Base-by-base conservation (phyloP, 1,140 invertebrate species). In the Leptoteleia sp. region DNA sequence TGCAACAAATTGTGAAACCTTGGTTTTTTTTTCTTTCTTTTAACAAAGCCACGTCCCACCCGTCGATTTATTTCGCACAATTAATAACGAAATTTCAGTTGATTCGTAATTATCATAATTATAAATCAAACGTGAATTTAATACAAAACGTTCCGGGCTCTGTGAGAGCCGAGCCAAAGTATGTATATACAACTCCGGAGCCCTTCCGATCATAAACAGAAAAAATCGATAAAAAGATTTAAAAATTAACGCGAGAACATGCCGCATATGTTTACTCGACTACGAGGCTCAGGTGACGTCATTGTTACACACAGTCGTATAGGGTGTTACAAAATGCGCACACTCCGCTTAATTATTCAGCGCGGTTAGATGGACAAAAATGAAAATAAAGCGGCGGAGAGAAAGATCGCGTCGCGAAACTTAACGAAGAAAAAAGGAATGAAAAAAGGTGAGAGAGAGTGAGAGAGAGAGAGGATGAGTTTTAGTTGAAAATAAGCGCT, bases 141-240 rank as follows among this genome's bases (percentile, higher is more conserved):
- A 72, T 7, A n/a, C 27, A 33, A 38, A 45, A 35, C 22, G 42
- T 47, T 47, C 47, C 57, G 12, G 29, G 12, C 17, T 40, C 17
- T 22, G 48, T 45, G 57, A 48, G 50, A 40, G 8, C 22, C 50
- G 43, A 27, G 38, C n/a, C 37, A 25, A 54, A 47, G 68, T 64
- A 55, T 75, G 61, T 47, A 50, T 70, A 57, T 62, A 76, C 64
- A 45, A 57, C 55, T 76, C 38, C 45, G 45, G 16, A 47, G 19
- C 73, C 73, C 64, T 55, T 68, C 50, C 6, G 73, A 76, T 76
- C 57, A 52, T 76, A 76, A 70, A 68, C 54, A 70, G 59, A 76
- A 76, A 76, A 76, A 76, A 70, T 70, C 64, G 73, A 76, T 76
- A 62, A 70, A 76, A 76, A 61, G 73, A 76, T 76, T 70, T 76